Conservation (phyloP, 35 echinoderm and acorn worm species). For the Patiria miniata region DNA sequence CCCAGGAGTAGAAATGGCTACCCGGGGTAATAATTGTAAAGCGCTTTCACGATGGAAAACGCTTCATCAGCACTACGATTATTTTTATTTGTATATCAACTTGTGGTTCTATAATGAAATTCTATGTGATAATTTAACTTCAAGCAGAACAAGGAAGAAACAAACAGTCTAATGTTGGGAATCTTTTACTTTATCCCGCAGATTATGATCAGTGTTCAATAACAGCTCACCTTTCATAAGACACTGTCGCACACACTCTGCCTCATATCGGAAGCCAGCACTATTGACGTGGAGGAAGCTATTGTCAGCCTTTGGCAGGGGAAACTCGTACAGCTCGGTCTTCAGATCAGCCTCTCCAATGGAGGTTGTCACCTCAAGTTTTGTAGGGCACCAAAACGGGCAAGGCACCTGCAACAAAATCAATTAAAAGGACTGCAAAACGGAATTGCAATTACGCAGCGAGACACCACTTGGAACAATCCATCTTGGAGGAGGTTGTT, state of each 20-base stretch:
- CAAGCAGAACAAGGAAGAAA: neutral
- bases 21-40: no score
- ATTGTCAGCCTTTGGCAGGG: conserved; percentile 32
- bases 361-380: conserved; percentile 37
- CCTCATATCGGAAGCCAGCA: conserved; percentile 64
- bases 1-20: no score
- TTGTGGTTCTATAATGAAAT: neutral
- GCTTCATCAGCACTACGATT: no score
- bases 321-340: conserved; percentile 43
- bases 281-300: conserved; percentile 46
- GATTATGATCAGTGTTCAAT: neutral
- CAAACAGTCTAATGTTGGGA: no score
- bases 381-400: conserved; percentile 73
- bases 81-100: no score
- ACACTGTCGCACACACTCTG: conserved; percentile 58
- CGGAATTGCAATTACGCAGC: no score
- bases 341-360: neutral
- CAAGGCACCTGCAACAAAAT: conserved; percentile 38
- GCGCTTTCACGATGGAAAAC: no score
- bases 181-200: neutral
- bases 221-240: conserved; percentile 60
- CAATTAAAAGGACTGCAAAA: no score
- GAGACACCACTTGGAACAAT: no score
- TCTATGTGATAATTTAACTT: neutral
- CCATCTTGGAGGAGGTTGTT: no score